A percentile compares a stretch with the other conserved stretches of the same genome.
Conservation (phyloP, 2,888 invertebrate genomes). For the Dryobota labecula region DNA sequence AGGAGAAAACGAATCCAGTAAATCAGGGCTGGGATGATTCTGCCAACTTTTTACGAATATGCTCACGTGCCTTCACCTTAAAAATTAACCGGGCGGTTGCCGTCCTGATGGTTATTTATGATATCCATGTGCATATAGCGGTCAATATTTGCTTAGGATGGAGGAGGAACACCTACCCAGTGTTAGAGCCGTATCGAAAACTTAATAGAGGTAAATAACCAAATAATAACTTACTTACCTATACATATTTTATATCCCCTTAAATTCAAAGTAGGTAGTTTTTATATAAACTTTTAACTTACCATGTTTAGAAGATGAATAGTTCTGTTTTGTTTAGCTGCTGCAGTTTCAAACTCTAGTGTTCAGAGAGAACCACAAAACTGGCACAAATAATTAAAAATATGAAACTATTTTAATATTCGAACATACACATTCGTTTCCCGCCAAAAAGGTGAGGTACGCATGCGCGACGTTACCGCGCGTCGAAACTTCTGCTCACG, state of each 20-base stretch:
- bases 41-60: no score
- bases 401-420: conserved; percentile 47
- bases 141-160: neutral
- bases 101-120: no score
- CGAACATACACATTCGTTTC: conserved; percentile 68
- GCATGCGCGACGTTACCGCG: conserved; percentile 82
- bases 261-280: neutral
- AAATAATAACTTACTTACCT: neutral
- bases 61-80: no score
- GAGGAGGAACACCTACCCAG: no score
- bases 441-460: conserved; percentile 76
- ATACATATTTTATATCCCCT: neutral
- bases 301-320: conserved; percentile 37
- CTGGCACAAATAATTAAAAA: conserved; percentile 38
- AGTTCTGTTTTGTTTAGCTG: neutral
- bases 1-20: no score
- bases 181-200: neutral
- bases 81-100: no score
- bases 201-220: no score
- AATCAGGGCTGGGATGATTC: no score
- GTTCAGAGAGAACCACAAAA: conserved; percentile 41
- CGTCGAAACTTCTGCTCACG: conserved; percentile 80
- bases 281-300: conserved; percentile 34
- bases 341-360: conserved; percentile 17
- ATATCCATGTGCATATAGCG: neutral